A percentile compares a stretch with the other conserved stretches of the same genome.
Evolutionary conservation across 2,797 vertebrate genomes (phyloP).

Genomic region (Vireo griseus): DNA sequence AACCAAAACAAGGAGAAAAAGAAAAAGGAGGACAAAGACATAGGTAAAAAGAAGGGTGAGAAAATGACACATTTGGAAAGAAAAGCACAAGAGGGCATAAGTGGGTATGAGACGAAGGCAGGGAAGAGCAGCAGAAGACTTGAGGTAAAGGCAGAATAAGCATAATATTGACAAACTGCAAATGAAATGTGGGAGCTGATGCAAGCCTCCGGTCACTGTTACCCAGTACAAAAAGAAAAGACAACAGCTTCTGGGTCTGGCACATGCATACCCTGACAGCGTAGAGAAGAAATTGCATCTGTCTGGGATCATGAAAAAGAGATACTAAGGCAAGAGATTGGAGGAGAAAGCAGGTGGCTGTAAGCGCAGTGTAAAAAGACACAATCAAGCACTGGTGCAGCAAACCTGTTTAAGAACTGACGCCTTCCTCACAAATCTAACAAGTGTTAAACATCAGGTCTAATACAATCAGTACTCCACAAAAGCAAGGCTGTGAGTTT

Average conservation of each 20-base stretch:
- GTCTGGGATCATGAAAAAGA: not conserved
- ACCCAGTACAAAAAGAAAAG: not conserved
- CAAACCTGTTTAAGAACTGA: not conserved
- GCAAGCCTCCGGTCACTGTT: not conserved
- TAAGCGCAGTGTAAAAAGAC: not conserved
- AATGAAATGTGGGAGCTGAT: not conserved
- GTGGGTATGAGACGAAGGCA: not conserved
- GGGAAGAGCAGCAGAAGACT: not conserved
- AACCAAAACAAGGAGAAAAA: not conserved
- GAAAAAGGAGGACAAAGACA: not conserved
- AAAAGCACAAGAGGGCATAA: not conserved
- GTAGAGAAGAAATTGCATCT: not conserved
- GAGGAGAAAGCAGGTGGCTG: not conserved
- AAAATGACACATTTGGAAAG: not conserved
- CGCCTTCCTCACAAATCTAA: not conserved
- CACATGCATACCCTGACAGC: not conserved
- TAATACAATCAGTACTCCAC: not conserved
- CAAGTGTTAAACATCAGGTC: not conserved
- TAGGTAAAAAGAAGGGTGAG: not conserved
- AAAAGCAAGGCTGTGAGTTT: not conserved
- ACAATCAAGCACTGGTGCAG: not conserved
- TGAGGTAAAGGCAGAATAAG: not conserved
- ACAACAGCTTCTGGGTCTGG: not conserved
- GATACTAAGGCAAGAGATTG: not conserved
- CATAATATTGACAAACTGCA: not conserved